A percentile compares a stretch with the other conserved stretches of the same genome.
phyloP scores from a whole-genome alignment of 2,888 invertebrate species.

The Horisme vitalbata region DNA sequence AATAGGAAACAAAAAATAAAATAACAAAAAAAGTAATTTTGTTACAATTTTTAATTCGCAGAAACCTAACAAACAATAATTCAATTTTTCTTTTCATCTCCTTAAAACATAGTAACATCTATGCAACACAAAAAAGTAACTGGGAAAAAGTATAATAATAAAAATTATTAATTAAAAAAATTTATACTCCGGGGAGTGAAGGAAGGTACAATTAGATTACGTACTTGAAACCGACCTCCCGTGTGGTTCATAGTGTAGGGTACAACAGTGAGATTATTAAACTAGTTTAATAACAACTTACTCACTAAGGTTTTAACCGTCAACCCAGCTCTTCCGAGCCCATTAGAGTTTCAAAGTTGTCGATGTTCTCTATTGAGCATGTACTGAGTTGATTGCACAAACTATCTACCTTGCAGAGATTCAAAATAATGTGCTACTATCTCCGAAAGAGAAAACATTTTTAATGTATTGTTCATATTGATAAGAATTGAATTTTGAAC shows the following conservation, averaged over 20 bases:
- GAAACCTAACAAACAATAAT: conserved; percentile 84
- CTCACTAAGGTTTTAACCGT: conserved; percentile 54
- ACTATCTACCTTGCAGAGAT: conserved; percentile 81
- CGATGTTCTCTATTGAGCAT: conserved; percentile 58
- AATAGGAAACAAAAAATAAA: conserved; percentile 54
- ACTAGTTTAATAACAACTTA: conserved; percentile 78
- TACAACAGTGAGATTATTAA: conserved; percentile 78
- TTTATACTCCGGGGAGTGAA: conserved; percentile 82
- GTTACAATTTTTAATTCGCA: conserved; percentile 82
- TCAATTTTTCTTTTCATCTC: conserved; percentile 69
- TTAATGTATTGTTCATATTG: too few relatives aligned
- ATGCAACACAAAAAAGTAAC: conserved; percentile 83
- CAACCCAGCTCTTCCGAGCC: conserved; percentile 55
- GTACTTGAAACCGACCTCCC: conserved; percentile 64
- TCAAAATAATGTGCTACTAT: conserved; percentile 59
- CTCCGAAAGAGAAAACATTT: conserved; percentile 12
- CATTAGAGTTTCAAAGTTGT: conserved; percentile 42
- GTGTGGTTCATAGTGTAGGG: conserved; percentile 59
- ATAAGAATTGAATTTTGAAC: too few relatives aligned
- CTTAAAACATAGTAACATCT: conserved; percentile 84
- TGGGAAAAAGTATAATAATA: conserved; percentile 73
- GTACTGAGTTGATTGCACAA: conserved; percentile 62
- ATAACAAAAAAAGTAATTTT: conserved; percentile 74
- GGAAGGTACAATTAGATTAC: conserved; percentile 80
- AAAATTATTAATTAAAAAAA: conserved; percentile 58